A percentile compares a stretch with the other conserved stretches of the same genome.
These are phyloP conservation scores for Cerastis leucographa DNA, from an alignment of 2,888 invertebrate species.

Conservation along the genomic window DNA sequence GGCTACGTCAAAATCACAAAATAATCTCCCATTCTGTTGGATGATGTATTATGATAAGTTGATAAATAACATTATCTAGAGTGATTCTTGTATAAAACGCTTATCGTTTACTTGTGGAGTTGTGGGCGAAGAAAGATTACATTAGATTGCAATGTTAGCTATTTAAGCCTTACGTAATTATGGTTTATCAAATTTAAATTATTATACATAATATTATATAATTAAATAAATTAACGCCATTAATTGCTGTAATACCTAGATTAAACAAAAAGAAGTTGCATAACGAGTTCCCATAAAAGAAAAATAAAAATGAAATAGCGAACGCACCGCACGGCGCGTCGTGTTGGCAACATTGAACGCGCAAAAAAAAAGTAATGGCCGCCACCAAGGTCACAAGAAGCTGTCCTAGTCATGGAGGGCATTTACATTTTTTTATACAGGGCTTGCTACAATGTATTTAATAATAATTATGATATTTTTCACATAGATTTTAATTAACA, in stretches of 20 bases:
- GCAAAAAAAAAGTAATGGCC: conserved; percentile 88
- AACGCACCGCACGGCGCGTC: conserved; percentile 84
- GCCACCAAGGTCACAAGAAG: conserved; percentile 88
- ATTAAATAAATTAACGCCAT: conserved; percentile 64
- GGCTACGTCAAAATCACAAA: conserved; percentile 30
- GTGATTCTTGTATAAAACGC: conserved; percentile 54
- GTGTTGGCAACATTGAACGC: conserved; percentile 89
- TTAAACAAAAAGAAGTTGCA: conserved; percentile 79
- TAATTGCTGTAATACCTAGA: conserved; percentile 64
- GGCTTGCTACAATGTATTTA: conserved; percentile 77
- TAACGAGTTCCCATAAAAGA: conserved; percentile 82
- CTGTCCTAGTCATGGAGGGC: conserved; percentile 90
- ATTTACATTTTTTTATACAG: conserved; percentile 87
- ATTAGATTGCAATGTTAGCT: conserved; percentile 56
- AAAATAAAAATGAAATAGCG: conserved; percentile 82
- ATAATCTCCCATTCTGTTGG: conserved; percentile 42
- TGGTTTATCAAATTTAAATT: conserved; percentile 44
- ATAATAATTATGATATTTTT: conserved; percentile 68
- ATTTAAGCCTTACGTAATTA: conserved; percentile 58
- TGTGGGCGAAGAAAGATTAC: conserved; percentile 59
- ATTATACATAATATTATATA: conserved; percentile 53
- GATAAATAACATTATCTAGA: conserved; percentile 63
- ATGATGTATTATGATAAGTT: conserved; percentile 57
- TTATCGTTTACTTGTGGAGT: conserved; percentile 60
- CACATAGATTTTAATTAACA: conserved; percentile 55